Conservation (phyloP, 2,113 vertebrate species). For the Siniperca knerii region DNA sequence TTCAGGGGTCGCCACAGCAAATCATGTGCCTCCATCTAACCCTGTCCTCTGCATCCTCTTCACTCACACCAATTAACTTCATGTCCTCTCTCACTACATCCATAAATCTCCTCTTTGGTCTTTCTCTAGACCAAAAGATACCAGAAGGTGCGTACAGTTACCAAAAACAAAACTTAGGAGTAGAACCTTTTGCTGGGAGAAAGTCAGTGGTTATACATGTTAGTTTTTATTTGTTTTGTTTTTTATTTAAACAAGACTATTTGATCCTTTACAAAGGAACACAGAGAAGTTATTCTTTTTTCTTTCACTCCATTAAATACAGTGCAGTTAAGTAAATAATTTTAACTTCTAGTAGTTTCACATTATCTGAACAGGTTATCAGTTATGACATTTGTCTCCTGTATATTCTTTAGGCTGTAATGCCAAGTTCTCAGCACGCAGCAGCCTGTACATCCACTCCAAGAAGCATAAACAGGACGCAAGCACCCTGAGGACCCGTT, state of each 20-base stretch:
- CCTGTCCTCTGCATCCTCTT: no score
- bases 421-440: constrained; percentile 97
- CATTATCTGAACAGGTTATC: not conserved
- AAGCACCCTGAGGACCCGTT: constrained; percentile 89
- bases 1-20: no score
- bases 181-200: not conserved
- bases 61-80: no score
- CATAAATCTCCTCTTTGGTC: no score
- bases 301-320: not conserved
- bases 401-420: constrained; percentile 87
- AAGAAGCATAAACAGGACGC: constrained; percentile 96
- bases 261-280: not conserved
- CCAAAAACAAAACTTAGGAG: not conserved
- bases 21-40: no score
- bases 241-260: not conserved
- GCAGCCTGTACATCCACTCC: constrained; percentile 98
- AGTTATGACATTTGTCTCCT: not conserved
- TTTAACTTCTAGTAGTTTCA: not conserved
- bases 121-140: no score
- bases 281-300: not conserved
- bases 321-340: not conserved
- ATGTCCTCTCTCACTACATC: no score
- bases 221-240: not conserved
- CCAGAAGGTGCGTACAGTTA: constrained; percentile 88
- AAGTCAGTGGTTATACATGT: not conserved